These are phyloP conservation scores for Proterorhinus semilunaris DNA, from an alignment of 2,113 vertebrate genomes.

Conservation along the genomic window DNA sequence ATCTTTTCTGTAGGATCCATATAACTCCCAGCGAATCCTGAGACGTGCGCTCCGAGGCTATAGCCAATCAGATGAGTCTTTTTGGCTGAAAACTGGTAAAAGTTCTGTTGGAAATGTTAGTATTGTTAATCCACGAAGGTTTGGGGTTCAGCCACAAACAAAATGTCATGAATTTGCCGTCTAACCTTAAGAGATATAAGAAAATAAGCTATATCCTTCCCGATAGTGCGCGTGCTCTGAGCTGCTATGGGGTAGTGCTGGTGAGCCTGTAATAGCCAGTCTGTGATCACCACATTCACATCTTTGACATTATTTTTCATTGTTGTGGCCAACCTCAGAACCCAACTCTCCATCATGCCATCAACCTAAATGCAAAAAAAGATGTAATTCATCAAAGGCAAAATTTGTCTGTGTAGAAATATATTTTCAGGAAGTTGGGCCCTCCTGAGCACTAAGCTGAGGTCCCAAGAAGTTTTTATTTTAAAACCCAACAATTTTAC, in stretches of 20 bases:
- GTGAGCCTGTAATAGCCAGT: conserved; percentile 86
- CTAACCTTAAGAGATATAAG: conserved; percentile 86
- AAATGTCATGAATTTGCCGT: background rate
- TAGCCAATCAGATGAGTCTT: conserved; percentile 92
- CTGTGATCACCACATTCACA: conserved; percentile 83
- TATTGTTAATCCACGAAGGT: background rate
- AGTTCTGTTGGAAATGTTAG: conserved; percentile 70
- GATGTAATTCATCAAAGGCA: background rate
- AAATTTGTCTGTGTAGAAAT: background rate
- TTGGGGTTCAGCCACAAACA: background rate
- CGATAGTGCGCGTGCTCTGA: conserved; percentile 81
- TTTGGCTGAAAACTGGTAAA: conserved; percentile 74
- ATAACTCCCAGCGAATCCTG: conserved; percentile 91
- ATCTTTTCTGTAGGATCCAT: conserved; percentile 80
- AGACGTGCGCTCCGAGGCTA: conserved; percentile 94
- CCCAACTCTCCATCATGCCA: conserved; percentile 86
- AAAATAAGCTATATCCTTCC: conserved; percentile 84
- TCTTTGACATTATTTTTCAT: conserved; percentile 74
- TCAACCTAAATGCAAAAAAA: conserved; percentile 75
- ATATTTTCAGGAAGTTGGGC: too few species aligned
- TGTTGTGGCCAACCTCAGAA: conserved; percentile 77
- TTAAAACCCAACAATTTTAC: too few species aligned
- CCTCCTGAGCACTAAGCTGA: too few species aligned
- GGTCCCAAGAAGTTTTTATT: too few species aligned
- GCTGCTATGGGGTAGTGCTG: conserved; percentile 85